Percentiles rank a stretch among this genome's conserved stretches.
phyloP scores from a whole-genome alignment of 2,113 vertebrate species.

The Dermatemys mawii region DNA sequence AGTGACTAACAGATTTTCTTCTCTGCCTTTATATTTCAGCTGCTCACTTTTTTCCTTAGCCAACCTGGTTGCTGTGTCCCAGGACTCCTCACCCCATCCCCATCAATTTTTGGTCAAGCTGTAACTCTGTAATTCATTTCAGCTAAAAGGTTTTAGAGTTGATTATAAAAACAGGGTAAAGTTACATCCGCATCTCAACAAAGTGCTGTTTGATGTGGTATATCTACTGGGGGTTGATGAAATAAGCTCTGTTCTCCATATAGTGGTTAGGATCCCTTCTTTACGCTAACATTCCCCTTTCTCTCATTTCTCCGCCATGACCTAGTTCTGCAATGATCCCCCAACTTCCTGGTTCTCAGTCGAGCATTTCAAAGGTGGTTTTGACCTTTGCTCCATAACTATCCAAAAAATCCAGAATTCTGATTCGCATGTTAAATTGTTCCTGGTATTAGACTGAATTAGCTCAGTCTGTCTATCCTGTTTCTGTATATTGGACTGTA shows the following conservation, averaged over 20 bases:
- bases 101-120: not conserved
- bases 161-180: not conserved
- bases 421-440: not conserved
- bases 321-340: not conserved
- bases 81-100: constrained; percentile 27
- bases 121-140: constrained; percentile 6
- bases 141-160: not conserved
- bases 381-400: not conserved
- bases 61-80: constrained; percentile 29
- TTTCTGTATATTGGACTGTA: not conserved
- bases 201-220: not conserved
- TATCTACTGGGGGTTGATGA: not conserved
- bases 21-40: constrained; percentile 47
- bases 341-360: not conserved
- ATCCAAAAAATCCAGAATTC: constrained; percentile 1
- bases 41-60: constrained; percentile 38
- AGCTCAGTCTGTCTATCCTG: not conserved
- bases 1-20: constrained; percentile 53
- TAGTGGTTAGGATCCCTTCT: not conserved
- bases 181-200: not conserved
- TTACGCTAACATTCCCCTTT: not conserved
- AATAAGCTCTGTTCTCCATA: not conserved
- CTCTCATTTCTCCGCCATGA: not conserved
- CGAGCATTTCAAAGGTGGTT: not conserved
- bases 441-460: not conserved